Conservation (phyloP, 2,797 vertebrate genomes). For the Tolypeutes matacus region DNA sequence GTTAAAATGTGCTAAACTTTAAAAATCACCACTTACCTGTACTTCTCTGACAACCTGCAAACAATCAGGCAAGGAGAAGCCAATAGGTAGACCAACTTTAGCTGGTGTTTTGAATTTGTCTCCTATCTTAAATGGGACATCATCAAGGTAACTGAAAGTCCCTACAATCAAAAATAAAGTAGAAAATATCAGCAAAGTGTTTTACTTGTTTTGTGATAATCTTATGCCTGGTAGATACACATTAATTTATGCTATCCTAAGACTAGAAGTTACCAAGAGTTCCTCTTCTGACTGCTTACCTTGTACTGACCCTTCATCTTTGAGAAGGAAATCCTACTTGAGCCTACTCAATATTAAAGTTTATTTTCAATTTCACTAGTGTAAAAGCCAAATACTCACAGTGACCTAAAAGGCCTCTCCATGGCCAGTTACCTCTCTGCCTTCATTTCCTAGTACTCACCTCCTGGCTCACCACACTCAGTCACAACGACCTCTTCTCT, state of each 20-base stretch:
- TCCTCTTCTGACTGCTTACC: constrained; percentile 62
- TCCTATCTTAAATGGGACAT: constrained; percentile 98
- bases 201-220: constrained; percentile 68
- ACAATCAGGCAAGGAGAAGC: constrained; percentile 94
- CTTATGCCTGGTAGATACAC: constrained; percentile 51
- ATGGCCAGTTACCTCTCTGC: background rate
- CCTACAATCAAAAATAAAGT: constrained; percentile 89
- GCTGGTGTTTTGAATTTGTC: constrained; percentile 96
- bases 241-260: constrained; percentile 61
- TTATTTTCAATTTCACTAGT: constrained; percentile 53
- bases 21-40: constrained; percentile 90
- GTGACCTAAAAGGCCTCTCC: background rate
- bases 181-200: constrained; percentile 78
- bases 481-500: constrained; percentile 1
- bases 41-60: constrained; percentile 90
- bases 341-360: background rate
- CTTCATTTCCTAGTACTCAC: background rate
- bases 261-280: constrained; percentile 43
- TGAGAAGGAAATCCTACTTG: constrained; percentile 20
- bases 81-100: constrained; percentile 97
- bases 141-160: constrained; percentile 98
- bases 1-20: constrained; percentile 71
- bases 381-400: constrained; percentile 34
- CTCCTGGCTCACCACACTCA: background rate
- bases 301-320: constrained; percentile 52